Conservation (phyloP, 2,797 vertebrate genomes). For the Siniperca scherzeri region DNA sequence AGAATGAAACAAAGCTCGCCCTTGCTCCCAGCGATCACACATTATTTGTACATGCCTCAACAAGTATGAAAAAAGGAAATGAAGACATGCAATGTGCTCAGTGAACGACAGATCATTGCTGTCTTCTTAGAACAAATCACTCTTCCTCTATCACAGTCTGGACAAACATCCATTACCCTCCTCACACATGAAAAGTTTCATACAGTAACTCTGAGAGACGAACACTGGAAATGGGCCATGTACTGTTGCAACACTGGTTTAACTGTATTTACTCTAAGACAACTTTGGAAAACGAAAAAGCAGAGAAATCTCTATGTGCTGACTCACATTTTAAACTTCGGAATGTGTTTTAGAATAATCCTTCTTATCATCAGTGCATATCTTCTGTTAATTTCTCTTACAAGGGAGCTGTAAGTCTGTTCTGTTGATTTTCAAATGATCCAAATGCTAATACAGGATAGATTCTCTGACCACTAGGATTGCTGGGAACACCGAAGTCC, state of each 20-base stretch:
- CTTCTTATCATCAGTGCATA: neutral
- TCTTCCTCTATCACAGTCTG: neutral
- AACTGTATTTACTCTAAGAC: neutral
- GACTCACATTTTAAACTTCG: neutral
- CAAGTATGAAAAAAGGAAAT: constrained; percentile 1
- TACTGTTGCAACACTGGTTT: no score
- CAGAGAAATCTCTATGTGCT: neutral
- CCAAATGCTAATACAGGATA: neutral
- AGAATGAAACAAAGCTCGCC: neutral
- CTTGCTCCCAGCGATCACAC: neutral
- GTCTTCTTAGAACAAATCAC: neutral
- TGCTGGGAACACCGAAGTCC: neutral
- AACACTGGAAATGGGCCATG: neutral
- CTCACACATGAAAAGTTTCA: neutral
- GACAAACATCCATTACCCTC: neutral
- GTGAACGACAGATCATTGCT: neutral
- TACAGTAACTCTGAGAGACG: neutral
- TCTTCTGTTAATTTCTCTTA: neutral
- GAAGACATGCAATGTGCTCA: neutral
- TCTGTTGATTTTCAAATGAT: neutral
- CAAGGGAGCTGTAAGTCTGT: neutral
- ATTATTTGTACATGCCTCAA: neutral
- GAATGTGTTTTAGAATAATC: neutral
- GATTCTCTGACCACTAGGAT: neutral
- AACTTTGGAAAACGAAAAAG: neutral